Base-by-base conservation (phyloP, 2,888 invertebrate genomes). In the Drosophila colorata region DNA sequence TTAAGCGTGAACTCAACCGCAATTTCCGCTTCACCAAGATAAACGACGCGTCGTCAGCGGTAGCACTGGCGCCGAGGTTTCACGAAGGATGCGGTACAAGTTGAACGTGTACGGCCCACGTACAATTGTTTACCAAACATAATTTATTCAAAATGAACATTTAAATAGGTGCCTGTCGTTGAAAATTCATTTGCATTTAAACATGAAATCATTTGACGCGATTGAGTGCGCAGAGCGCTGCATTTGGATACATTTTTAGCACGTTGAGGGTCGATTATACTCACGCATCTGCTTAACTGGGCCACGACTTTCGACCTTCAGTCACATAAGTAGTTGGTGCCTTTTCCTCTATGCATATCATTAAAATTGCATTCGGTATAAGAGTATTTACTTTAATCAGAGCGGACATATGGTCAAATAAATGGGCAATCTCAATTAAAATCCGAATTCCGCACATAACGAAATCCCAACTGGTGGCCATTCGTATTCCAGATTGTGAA, bases 11-110 rank as follows among this genome's bases (percentile, higher is more conserved):
- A 69, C 66, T 70, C 80, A 70, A 79, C 79, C 79, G 69, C 79
- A 79, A 80, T 79, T 79, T 79, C 79, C 80, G 79, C 70, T 65
- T 70, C 68, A 66, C 69, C 65, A 79, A 79, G 79, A 79, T 80
- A 79, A 79, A 80, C 68, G 80, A 69, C 55, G 69, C 69, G 52
- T 68, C 64, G 61, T 58, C 58, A 65, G 8, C 57, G 55, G 35
- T 48, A 52, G 25, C 59, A 41, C 69, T 48, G 53, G 57, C 58
- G 41, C 44, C 52, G n/a, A 23, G 38, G 48, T 37, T 31, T 37
- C 58, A 38, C 40, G 48, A n/a, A 33, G 48, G 38, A 35, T 31
- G 69, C 16, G 43, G 44, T 7, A 41, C 16, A 7, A 14, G 18
- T 8, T 46, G 14, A 38, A 48, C 20, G 38, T 44, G 55, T 52